phyloP scores from a whole-genome alignment of 2,797 vertebrate species.

The Xenentodon cancila region DNA sequence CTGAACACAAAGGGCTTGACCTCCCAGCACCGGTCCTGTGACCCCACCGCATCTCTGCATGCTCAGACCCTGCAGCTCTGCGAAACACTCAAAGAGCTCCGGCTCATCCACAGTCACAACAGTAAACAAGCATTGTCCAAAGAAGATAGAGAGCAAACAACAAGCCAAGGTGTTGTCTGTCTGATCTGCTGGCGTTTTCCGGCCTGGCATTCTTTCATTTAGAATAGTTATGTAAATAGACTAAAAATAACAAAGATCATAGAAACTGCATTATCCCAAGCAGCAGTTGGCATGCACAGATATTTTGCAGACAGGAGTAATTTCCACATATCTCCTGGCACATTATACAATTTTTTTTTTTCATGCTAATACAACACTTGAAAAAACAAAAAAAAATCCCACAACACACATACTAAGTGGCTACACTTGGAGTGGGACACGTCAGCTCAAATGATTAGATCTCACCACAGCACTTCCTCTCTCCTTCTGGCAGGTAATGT shows the following conservation, averaged over 20 bases:
- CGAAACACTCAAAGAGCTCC: slow-evolving; percentile 45
- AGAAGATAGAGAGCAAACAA: slow-evolving; percentile 16
- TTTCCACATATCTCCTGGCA: background rate
- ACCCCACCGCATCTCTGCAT: slow-evolving; percentile 37
- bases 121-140: slow-evolving; percentile 42
- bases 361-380: background rate
- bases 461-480: slow-evolving; percentile 60
- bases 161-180: slow-evolving; percentile 17
- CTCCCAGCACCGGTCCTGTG: slow-evolving; percentile 50
- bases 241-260: slow-evolving; percentile 6
- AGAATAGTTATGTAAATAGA: slow-evolving; percentile 20
- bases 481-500: slow-evolving; percentile 54
- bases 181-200: slow-evolving; percentile 9
- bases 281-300: background rate
- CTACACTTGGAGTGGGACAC: slow-evolving; percentile 39
- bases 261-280: background rate
- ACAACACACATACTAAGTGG: slow-evolving; percentile 27
- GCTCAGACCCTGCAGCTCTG: slow-evolving; percentile 39
- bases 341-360: slow-evolving; percentile 1
- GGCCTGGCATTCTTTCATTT: slow-evolving; percentile 6
- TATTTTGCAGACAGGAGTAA: no score
- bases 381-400: slow-evolving; percentile 15
- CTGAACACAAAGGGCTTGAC: slow-evolving; percentile 67
- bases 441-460: slow-evolving; percentile 55
- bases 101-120: slow-evolving; percentile 47